Evolutionary conservation across 2,888 invertebrate species (phyloP), one percentile per base, ranked within the genome.

Genomic region (Sarcophaga subvicina): DNA sequence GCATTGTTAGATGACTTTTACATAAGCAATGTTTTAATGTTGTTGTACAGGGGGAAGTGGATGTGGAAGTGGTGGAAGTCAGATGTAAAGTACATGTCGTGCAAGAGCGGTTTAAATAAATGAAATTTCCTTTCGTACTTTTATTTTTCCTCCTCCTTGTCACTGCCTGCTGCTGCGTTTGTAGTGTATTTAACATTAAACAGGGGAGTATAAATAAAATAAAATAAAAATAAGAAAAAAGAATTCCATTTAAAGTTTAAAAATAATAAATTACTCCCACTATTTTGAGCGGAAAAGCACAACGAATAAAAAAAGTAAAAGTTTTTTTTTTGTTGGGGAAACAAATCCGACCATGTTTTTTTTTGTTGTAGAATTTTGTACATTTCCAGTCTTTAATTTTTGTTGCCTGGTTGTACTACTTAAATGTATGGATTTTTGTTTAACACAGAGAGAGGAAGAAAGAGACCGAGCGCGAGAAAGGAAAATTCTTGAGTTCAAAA

Each of bases 261-360:
- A 77, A 82, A 77, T 77, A 83, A 83, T 77, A 83, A 83, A 77
- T 83, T 66, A 77, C 77, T 83, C 63, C 66, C 70, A 64, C 70
- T 76, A 77, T 27, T 64, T 77, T 72, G 45, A 27, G 60, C 54
- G 64, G 37, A 37, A 37, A 37, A 37, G 37, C 37, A 37, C 37
- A 37, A 37, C 37, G 37, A 8, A 37, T 22, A 22, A 8, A 59
- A 45, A 71, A 77, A 83, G 77, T 71, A 77, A 83, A 83, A 83
- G 76, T 82, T 82, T 27, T 82, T 59, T 12, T 71, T 47, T 37
- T 37, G 37, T 10, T 37, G 37, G 37, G 37, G 10, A 37, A 37
- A 37, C 37, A 37, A 37, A 37, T 37, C 37, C 37, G 8, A 5
- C 20, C 27, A 27, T 27, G 37, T 37, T 37, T 37, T 59, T 72